Percentiles rank a stretch among this genome's conserved stretches.
Evolutionary conservation across 2,113 vertebrate genomes (phyloP).

Genomic region (Corvus moneduloides): DNA sequence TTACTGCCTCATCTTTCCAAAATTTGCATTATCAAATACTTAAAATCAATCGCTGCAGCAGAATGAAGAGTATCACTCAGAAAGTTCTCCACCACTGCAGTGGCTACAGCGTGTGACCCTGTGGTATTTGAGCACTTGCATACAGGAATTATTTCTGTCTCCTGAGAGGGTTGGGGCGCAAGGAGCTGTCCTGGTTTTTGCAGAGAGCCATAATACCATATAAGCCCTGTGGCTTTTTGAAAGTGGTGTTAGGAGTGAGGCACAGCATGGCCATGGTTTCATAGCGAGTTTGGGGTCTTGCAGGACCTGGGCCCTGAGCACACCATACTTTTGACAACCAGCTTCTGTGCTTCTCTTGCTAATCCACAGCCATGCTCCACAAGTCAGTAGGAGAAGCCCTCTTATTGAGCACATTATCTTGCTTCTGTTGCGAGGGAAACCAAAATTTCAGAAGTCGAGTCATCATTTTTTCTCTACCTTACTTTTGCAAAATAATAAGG

Average conservation of each 20-base stretch:
- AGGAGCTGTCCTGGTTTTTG: background rate
- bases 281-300: background rate
- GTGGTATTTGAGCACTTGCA: background rate
- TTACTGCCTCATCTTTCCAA: background rate
- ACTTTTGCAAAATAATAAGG: background rate
- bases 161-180: background rate
- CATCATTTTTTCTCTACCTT: background rate
- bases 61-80: background rate
- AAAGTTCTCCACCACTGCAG: background rate
- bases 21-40: background rate
- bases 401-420: background rate
- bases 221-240: background rate
- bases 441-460: background rate
- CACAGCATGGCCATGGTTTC: background rate
- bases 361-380: background rate
- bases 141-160: background rate
- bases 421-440: background rate
- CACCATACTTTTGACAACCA: background rate
- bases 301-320: background rate
- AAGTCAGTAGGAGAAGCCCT: background rate
- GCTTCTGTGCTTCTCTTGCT: background rate
- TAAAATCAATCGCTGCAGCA: background rate
- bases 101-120: background rate
- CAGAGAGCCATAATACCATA: background rate
- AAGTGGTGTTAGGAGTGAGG: background rate